These are phyloP conservation scores for Acanthurus lineatus DNA, from an alignment of 2,797 vertebrate species.

Conservation along the genomic window DNA sequence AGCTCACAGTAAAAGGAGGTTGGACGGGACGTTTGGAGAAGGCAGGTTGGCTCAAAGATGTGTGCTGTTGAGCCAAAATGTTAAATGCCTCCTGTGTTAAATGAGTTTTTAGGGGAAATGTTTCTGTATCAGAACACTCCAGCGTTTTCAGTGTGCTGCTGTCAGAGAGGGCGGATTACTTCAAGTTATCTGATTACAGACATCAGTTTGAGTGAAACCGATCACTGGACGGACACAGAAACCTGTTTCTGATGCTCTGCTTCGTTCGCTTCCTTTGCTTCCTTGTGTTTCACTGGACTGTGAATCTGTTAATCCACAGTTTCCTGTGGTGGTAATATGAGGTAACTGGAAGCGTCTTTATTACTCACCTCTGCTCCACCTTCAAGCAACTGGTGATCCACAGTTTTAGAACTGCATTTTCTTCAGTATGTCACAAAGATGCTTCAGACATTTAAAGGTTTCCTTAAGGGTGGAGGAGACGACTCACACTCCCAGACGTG, in stretches of 20 bases:
- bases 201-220: not conserved
- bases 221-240: not conserved
- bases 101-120: constrained; percentile 21
- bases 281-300: not conserved
- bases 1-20: too few relatives aligned
- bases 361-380: too few relatives aligned
- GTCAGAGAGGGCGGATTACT: not conserved
- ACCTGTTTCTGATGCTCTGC: too few relatives aligned
- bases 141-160: not conserved
- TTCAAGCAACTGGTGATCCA: too few relatives aligned
- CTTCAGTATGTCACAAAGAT: too few relatives aligned
- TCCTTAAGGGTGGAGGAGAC: too few relatives aligned
- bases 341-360: too few relatives aligned
- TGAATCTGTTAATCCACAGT: not conserved
- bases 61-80: constrained; percentile 15
- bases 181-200: not conserved
- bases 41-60: not conserved
- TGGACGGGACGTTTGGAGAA: not conserved
- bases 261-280: too few relatives aligned
- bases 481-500: too few relatives aligned
- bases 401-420: too few relatives aligned
- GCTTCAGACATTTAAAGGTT: too few relatives aligned
- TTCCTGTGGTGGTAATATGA: too few relatives aligned
- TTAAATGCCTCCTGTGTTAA: constrained; percentile 5
- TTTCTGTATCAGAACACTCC: constrained; percentile 13